phyloP scores from a whole-genome alignment of 2,888 invertebrate species.

The Crossocerus cetratus region DNA sequence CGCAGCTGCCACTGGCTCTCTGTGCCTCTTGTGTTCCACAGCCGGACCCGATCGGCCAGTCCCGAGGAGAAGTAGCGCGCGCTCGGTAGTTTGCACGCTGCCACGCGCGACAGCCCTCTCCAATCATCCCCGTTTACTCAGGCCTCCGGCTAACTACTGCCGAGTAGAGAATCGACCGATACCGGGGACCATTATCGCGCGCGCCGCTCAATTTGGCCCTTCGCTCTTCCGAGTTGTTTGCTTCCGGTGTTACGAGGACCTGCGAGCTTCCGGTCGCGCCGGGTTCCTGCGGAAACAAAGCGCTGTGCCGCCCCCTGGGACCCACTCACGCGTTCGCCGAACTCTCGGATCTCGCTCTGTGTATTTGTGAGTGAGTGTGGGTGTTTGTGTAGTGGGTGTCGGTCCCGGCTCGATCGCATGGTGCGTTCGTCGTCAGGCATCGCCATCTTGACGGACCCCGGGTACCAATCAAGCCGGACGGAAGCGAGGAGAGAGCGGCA shows the following conservation, averaged over 20 bases:
- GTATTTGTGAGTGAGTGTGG: not conserved
- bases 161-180: too few relatives aligned
- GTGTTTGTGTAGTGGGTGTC: not conserved
- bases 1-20: constrained; percentile 67
- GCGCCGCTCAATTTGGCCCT: not conserved
- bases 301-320: not conserved
- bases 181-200: too few relatives aligned
- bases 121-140: not conserved
- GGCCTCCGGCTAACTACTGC: not conserved
- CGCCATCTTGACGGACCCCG: constrained; percentile 50
- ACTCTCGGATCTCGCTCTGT: not conserved
- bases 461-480: constrained; percentile 20
- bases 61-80: constrained; percentile 54
- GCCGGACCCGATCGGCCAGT: constrained; percentile 61
- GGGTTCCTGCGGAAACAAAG: not conserved
- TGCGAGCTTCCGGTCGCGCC: not conserved
- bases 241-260: constrained; percentile 3
- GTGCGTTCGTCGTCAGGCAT: constrained; percentile 19
- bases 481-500: too few relatives aligned
- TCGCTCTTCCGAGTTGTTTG: not conserved
- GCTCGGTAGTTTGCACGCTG: constrained; percentile 51
- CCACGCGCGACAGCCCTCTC: not conserved
- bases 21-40: constrained; percentile 48
- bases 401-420: constrained; percentile 28
- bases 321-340: not conserved